phyloP scores from a whole-genome alignment of 1,140 invertebrate species.

The Papilio glaucus region DNA sequence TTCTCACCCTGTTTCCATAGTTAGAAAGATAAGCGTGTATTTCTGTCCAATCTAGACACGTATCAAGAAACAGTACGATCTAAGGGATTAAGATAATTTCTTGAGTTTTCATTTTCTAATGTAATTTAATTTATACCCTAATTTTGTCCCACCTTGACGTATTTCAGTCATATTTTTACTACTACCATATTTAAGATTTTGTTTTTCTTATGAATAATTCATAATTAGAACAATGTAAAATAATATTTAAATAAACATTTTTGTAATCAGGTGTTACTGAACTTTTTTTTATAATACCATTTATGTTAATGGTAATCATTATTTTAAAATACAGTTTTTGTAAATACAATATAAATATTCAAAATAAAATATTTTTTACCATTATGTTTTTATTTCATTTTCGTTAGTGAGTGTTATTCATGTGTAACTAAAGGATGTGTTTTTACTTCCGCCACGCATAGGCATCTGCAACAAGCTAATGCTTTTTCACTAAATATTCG shows the following conservation, averaged over 20 bases:
- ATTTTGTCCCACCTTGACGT: conserved; percentile 35
- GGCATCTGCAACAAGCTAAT: too few relatives aligned
- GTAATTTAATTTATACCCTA: conserved; percentile 32
- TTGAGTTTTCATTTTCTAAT: conserved; percentile 4
- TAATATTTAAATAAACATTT: background rate
- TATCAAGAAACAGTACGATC: background rate
- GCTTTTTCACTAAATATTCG: too few relatives aligned
- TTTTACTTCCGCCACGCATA: too few relatives aligned
- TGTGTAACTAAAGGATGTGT: too few relatives aligned
- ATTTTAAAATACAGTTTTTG: background rate
- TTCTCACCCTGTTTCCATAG: too few relatives aligned
- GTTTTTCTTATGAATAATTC: conserved; percentile 27
- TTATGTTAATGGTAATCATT: background rate
- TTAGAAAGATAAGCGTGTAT: too few relatives aligned
- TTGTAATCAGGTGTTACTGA: background rate
- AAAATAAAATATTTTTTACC: conserved; percentile 5
- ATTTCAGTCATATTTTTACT: conserved; percentile 33
- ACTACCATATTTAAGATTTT: background rate
- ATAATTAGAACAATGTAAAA: background rate
- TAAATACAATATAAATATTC: background rate
- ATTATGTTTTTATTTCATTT: background rate
- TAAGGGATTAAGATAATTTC: background rate
- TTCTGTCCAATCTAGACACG: background rate
- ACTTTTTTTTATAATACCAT: conserved; percentile 18
- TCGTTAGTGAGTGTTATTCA: too few relatives aligned